phyloP scores from a whole-genome alignment of 2,113 vertebrate species.

The Nothocercus julius region DNA sequence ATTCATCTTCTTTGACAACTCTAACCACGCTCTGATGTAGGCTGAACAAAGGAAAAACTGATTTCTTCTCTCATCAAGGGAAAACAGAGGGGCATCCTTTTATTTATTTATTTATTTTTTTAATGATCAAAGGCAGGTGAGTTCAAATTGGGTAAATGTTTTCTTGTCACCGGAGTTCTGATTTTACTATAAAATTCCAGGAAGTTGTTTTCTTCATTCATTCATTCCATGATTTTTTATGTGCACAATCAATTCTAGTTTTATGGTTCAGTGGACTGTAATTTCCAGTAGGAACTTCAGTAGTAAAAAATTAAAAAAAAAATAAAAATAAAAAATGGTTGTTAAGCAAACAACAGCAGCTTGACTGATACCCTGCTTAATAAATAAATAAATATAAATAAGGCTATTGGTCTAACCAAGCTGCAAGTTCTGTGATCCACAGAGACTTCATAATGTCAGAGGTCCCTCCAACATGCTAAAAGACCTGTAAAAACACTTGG shows the following conservation, averaged over 20 bases:
- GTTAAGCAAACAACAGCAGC: neutral
- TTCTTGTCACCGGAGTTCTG: conserved; percentile 3
- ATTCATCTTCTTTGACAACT: conserved; percentile 59
- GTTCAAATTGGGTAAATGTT: conserved; percentile 9
- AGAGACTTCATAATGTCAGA: neutral
- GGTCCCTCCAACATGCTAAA: neutral
- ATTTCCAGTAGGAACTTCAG: conserved; percentile 14
- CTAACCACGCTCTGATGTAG: conserved; percentile 6
- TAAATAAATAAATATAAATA: conserved; percentile 21
- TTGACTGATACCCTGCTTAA: neutral
- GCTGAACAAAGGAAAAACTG: conserved; percentile 42
- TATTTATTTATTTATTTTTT: conserved; percentile 48
- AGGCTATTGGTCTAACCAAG: neutral
- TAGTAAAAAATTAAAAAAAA: neutral
- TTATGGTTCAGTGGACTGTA: conserved; percentile 4
- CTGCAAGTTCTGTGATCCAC: neutral
- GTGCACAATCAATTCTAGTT: conserved; percentile 17
- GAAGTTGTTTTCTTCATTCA: conserved; percentile 12
- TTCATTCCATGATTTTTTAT: conserved; percentile 9
- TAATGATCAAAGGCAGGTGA: conserved; percentile 33
- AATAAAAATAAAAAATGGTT: neutral
- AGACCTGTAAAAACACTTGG: neutral
- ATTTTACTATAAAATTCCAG: conserved; percentile 26
- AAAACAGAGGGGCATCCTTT: conserved; percentile 14
- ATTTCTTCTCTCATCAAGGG: conserved; percentile 25